Conservation (phyloP, 2,888 invertebrate species). For the Schrankia costaestrigalis region DNA sequence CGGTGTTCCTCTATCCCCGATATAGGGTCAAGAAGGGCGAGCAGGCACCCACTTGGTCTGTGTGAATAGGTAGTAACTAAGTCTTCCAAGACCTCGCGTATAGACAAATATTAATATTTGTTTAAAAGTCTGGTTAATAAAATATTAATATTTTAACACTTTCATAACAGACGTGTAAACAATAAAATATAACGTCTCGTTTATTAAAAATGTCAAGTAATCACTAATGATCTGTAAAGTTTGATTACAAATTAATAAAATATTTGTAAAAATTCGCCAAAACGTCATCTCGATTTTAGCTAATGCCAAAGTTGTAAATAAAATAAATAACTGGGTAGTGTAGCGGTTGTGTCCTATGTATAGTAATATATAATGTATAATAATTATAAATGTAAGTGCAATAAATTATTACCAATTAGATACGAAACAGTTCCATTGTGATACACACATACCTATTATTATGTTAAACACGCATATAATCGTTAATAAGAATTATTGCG, state of each 20-base stretch:
- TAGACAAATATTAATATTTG: too few relatives aligned
- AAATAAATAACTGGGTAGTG: slow-evolving; percentile 37
- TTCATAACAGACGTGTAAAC: too few relatives aligned
- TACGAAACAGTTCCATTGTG: slow-evolving; percentile 41
- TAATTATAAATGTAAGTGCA: slow-evolving; percentile 30
- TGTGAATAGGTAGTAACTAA: too few relatives aligned
- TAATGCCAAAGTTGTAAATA: slow-evolving; percentile 75
- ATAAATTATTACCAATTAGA: slow-evolving; percentile 21
- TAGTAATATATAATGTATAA: slow-evolving; percentile 12
- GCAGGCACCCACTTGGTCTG: too few relatives aligned
- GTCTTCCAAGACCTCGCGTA: too few relatives aligned
- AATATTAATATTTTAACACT: too few relatives aligned
- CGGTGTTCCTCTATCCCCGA: too few relatives aligned
- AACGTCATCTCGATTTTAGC: slow-evolving; percentile 39
- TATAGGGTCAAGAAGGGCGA: too few relatives aligned
- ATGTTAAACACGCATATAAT: slow-evolving; percentile 31
- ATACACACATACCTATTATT: slow-evolving; percentile 37
- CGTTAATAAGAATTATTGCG: slow-evolving; percentile 7
- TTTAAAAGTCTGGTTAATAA: too few relatives aligned
- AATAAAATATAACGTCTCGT: too few relatives aligned
- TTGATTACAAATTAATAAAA: not conserved
- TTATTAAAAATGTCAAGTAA: too few relatives aligned
- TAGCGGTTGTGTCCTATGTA: slow-evolving; percentile 54
- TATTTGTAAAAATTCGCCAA: slow-evolving; percentile 3
- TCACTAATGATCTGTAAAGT: too few relatives aligned